phyloP scores from a whole-genome alignment of 1,140 invertebrate genomes.

The Euura saliciscinereae region DNA sequence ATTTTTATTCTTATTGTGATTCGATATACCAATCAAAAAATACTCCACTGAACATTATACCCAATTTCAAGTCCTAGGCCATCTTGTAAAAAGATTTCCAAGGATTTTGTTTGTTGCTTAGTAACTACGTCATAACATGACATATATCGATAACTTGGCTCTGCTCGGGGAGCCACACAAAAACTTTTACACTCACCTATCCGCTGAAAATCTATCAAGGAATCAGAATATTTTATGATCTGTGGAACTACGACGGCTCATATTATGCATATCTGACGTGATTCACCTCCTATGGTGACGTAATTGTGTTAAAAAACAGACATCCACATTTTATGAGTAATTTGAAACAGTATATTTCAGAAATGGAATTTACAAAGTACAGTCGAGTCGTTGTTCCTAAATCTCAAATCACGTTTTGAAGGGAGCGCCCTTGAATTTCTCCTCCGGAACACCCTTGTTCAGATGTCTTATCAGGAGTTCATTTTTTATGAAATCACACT shows the following conservation, averaged over 20 bases:
- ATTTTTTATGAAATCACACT: conserved; percentile 40
- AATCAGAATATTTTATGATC: no score
- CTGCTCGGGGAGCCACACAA: no score
- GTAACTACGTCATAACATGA: background rate
- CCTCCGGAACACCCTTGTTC: conserved; percentile 29
- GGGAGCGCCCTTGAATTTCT: conserved; percentile 41
- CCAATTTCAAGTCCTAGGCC: conserved; percentile 11
- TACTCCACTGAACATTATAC: background rate
- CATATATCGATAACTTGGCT: background rate
- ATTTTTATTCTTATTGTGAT: background rate
- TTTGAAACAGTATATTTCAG: background rate
- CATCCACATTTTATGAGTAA: background rate
- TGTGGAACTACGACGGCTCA: no score
- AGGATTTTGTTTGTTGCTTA: background rate
- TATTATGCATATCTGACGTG: no score
- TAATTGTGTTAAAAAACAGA: no score
- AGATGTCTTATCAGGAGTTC: conserved; percentile 40
- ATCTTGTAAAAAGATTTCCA: background rate
- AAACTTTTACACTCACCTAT: no score
- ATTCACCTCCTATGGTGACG: no score
- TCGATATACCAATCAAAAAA: background rate
- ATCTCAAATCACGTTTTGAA: conserved; percentile 31
- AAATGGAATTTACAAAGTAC: background rate
- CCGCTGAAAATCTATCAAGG: no score
- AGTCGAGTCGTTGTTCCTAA: background rate